phyloP scores from a whole-genome alignment of 37 sponge, comb jelly and placozoan genomes.

The Eunapius fragilis region DNA sequence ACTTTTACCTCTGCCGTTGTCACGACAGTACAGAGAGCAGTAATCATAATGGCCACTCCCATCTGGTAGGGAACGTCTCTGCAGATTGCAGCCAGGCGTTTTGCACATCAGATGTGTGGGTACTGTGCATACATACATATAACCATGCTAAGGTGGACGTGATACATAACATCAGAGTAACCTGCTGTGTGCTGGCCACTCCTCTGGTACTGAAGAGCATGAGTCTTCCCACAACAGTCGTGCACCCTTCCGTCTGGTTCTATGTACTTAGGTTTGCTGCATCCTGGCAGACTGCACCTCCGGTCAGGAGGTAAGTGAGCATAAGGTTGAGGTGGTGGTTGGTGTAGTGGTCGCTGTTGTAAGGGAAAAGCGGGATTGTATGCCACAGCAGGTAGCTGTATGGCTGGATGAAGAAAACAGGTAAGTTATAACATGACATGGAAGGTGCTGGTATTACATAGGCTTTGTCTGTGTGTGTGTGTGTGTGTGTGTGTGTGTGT shows the following conservation, averaged over 20 bases:
- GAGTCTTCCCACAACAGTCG: conserved; percentile 61
- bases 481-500: too few species aligned
- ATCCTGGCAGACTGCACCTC: conserved; percentile 25
- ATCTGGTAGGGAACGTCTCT: neutral
- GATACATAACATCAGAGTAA: neutral
- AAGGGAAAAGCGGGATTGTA: too few species aligned
- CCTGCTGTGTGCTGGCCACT: neutral
- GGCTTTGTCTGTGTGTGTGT: too few species aligned
- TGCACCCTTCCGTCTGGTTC: conserved; percentile 33
- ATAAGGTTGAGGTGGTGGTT: too few species aligned
- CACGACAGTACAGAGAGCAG: conserved; percentile 31
- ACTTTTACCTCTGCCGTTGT: neutral
- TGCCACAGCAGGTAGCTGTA: too few species aligned
- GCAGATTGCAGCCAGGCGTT: conserved; percentile 30
- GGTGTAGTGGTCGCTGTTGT: too few species aligned
- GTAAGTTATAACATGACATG: too few species aligned
- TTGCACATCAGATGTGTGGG: conserved; percentile 13
- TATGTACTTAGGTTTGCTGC: neutral
- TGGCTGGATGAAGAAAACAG: too few species aligned
- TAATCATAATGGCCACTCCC: conserved; percentile 42
- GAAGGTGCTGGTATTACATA: too few species aligned
- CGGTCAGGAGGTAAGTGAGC: neutral
- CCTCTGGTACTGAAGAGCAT: conserved; percentile 17
- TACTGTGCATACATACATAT: neutral
- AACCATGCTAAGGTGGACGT: neutral